Percentiles rank a stretch among this genome's conserved stretches.
Evolutionary conservation across 2,113 vertebrate genomes (phyloP).

Genomic region (Montifringilla adamsi): DNA sequence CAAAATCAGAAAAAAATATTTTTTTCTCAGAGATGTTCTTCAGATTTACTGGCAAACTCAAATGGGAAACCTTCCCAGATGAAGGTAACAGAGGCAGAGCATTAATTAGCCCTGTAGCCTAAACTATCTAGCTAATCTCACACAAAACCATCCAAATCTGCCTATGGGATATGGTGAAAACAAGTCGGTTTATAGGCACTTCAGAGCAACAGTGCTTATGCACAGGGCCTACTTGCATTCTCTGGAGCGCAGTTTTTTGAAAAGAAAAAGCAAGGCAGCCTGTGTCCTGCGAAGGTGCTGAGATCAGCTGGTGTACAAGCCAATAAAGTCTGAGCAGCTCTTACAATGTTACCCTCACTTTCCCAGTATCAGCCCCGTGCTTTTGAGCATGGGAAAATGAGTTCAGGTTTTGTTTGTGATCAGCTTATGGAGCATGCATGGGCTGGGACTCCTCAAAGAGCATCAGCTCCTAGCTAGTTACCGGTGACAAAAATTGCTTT

Average conservation of each 20-base stretch:
- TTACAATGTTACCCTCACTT: neutral
- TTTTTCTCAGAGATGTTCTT: neutral
- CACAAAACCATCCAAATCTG: neutral
- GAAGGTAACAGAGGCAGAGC: neutral
- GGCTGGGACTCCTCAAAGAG: neutral
- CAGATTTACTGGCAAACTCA: neutral
- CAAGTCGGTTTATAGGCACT: neutral
- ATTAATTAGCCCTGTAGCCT: neutral
- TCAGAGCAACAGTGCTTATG: neutral
- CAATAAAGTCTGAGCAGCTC: neutral
- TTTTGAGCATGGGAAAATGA: neutral
- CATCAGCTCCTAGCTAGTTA: neutral
- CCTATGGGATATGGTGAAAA: neutral
- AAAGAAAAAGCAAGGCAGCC: neutral
- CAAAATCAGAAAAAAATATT: neutral
- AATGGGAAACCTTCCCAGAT: neutral
- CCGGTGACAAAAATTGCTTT: neutral
- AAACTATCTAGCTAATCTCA: neutral
- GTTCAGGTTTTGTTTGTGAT: neutral
- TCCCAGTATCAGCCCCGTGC: rapidly evolving
- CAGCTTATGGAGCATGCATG: rapidly evolving
- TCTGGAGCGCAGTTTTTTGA: neutral
- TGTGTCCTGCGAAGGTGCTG: neutral
- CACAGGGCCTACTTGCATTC: neutral
- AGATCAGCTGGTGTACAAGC: neutral